phyloP scores from a whole-genome alignment of 2,888 invertebrate genomes.

The Macrosoma leucophasiata region DNA sequence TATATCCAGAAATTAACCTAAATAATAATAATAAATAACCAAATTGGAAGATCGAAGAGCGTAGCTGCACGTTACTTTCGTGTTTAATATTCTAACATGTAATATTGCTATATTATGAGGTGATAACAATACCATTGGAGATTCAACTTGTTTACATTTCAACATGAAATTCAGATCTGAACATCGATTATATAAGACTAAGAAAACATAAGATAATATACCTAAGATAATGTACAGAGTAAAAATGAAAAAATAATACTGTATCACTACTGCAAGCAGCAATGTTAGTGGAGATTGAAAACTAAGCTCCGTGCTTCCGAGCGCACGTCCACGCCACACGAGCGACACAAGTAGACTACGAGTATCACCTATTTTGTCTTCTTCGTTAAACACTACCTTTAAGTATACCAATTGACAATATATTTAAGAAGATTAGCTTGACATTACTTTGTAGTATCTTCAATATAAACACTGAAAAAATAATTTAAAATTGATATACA shows the following conservation, averaged over 20 bases:
- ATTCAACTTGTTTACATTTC: conserved; percentile 23
- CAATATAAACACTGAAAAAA: conserved; percentile 16
- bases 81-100: too few relatives aligned
- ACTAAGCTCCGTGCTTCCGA: too few relatives aligned
- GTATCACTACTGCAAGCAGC: conserved; percentile 64
- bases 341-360: too few relatives aligned
- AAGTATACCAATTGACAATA: conserved; percentile 12
- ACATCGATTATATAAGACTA: conserved; percentile 54
- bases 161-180: conserved; percentile 32
- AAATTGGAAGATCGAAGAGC: conserved; percentile 61
- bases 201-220: conserved; percentile 48
- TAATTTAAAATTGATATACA: conserved; percentile 25
- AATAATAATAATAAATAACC: conserved; percentile 62
- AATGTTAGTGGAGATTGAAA: conserved; percentile 43
- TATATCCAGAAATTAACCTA: conserved; percentile 57
- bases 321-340: too few relatives aligned
- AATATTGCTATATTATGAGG: conserved; percentile 18
- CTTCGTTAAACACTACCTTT: too few relatives aligned
- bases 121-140: conserved; percentile 19
- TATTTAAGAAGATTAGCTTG: too few relatives aligned
- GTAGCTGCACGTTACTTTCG: conserved; percentile 34
- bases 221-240: conserved; percentile 65
- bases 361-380: too few relatives aligned
- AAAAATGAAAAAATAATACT: conserved; percentile 71
- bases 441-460: too few relatives aligned